Evolutionary conservation across 1,140 invertebrate genomes (phyloP).

Genomic region (Hermetia illucens): DNA sequence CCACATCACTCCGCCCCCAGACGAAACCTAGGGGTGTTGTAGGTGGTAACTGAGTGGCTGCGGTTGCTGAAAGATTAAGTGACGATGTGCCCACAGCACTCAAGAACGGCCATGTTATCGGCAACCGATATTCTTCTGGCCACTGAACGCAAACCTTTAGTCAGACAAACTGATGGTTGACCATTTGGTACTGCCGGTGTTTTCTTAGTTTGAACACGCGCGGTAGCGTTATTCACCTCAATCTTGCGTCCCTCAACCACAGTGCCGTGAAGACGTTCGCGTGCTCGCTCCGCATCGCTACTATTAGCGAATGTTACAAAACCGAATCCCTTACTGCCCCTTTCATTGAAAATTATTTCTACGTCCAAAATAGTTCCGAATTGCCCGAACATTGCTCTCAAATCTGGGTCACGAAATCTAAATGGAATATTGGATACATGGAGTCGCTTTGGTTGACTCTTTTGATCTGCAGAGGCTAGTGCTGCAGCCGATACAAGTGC

Average conservation of each 20-base stretch:
- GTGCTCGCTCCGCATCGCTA: slow-evolving; percentile 98
- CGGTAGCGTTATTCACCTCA: slow-evolving; percentile 98
- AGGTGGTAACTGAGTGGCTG: no score
- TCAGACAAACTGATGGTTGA: no score
- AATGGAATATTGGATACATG: slow-evolving; percentile 99
- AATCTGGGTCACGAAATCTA: slow-evolving; percentile 92
- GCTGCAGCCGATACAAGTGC: slow-evolving; percentile 12
- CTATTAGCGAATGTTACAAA: slow-evolving; percentile 99
- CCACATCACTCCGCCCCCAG: no score
- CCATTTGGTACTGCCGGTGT: slow-evolving; percentile 77
- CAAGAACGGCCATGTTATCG: no score
- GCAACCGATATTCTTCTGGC: no score
- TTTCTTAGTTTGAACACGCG: slow-evolving; percentile 96
- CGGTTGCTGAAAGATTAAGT: no score
- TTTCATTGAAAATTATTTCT: slow-evolving; percentile 99
- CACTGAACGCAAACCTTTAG: no score
- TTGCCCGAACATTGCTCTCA: slow-evolving; percentile 97
- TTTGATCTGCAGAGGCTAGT: slow-evolving; percentile 22
- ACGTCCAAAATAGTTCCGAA: slow-evolving; percentile 97
- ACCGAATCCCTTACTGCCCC: slow-evolving; percentile 99
- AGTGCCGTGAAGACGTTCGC: slow-evolving; percentile 99
- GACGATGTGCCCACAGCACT: no score
- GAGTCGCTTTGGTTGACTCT: slow-evolving; percentile 67
- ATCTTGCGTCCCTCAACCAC: slow-evolving; percentile 99
- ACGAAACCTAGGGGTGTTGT: no score